Evolutionary conservation across 1,140 invertebrate species (phyloP).

Genomic region (Papilio dardanus): DNA sequence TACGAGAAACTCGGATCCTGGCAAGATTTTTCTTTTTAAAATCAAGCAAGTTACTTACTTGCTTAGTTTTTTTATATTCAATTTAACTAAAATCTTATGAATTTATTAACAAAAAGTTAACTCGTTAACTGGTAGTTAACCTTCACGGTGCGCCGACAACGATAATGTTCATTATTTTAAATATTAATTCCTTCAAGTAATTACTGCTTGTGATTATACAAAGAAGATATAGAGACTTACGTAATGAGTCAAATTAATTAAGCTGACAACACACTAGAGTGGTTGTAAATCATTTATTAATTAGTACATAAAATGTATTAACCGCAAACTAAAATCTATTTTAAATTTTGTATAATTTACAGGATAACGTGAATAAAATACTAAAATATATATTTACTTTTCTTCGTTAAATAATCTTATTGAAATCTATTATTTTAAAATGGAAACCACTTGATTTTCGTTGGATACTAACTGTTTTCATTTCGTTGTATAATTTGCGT

Average conservation of each 20-base stretch:
- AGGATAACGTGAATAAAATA: too few species aligned
- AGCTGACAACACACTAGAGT: slow-evolving; percentile 3
- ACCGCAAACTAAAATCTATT: too few species aligned
- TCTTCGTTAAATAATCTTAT: background rate
- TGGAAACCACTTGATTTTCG: background rate
- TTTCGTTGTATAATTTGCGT: slow-evolving; percentile 5
- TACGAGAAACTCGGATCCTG: too few species aligned
- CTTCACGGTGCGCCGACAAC: slow-evolving; percentile 21
- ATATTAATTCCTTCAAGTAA: slow-evolving; percentile 16
- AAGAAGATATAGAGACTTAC: slow-evolving; percentile 1
- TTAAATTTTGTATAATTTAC: too few species aligned
- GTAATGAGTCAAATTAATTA: slow-evolving; percentile 2
- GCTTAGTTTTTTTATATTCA: background rate
- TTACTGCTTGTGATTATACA: slow-evolving; percentile 18
- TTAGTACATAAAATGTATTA: background rate
- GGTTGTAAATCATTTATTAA: background rate
- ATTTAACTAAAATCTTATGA: background rate
- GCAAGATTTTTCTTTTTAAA: background rate
- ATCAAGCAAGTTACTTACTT: background rate
- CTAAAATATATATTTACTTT: background rate
- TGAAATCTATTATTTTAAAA: background rate
- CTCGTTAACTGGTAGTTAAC: background rate
- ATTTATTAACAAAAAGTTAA: background rate
- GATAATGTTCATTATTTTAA: slow-evolving; percentile 21
- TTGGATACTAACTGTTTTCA: background rate